Evolutionary conservation across 2,888 invertebrate species (phyloP).

Genomic region (Melanophora roralis): DNA sequence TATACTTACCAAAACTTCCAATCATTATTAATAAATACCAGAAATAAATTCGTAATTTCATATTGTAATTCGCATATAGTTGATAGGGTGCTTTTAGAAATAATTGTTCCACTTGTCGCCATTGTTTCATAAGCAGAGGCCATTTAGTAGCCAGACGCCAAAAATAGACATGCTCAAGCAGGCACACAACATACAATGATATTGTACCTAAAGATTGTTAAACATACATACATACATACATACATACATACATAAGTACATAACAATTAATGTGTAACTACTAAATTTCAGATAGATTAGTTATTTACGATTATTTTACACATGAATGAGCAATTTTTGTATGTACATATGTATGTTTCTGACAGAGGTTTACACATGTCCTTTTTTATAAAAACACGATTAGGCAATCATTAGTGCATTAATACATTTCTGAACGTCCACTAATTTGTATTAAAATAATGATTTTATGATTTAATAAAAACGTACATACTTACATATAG

Average conservation of each 20-base stretch:
- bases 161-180: conserved; percentile 71
- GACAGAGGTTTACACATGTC: too few species aligned
- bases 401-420: too few species aligned
- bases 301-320: neutral
- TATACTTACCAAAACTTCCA: conserved; percentile 69
- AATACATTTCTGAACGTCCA: too few species aligned
- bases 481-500: too few species aligned
- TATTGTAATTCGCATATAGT: conserved; percentile 69
- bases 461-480: too few species aligned
- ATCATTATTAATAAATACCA: conserved; percentile 68
- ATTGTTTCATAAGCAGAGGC: conserved; percentile 71
- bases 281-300: neutral
- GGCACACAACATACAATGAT: conserved; percentile 69
- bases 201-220: conserved; percentile 64
- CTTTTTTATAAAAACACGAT: too few species aligned
- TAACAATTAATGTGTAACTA: neutral
- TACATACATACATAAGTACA: too few species aligned
- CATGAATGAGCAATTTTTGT: neutral
- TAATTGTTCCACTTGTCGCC: conserved; percentile 73
- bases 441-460: too few species aligned
- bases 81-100: conserved; percentile 73
- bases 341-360: too few species aligned
- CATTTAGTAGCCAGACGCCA: conserved; percentile 75
- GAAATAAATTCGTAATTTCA: conserved; percentile 68
- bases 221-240: too few species aligned